Conservation (phyloP, 2,797 vertebrate species). For the Hippocampus kuda region DNA sequence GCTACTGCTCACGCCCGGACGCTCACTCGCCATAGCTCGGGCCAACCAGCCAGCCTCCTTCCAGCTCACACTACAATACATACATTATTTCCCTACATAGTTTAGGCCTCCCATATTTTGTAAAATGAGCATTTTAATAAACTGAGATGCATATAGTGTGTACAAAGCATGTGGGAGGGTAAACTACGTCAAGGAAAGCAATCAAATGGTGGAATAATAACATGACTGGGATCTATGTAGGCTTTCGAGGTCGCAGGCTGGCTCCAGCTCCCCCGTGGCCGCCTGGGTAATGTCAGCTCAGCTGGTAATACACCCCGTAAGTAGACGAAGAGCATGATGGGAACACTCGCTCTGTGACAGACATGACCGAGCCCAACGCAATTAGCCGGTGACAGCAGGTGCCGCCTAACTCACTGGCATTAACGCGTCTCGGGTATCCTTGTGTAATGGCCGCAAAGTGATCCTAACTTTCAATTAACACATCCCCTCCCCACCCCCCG, state of each 20-base stretch:
- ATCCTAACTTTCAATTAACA: conserved; percentile 85
- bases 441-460: conserved; percentile 85
- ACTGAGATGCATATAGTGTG: too few species aligned
- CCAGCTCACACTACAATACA: neutral
- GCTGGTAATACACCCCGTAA: conserved; percentile 62
- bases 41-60: neutral
- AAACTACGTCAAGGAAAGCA: conserved; percentile 24
- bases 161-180: neutral
- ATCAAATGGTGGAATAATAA: conserved; percentile 28
- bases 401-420: conserved; percentile 70
- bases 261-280: conserved; percentile 56
- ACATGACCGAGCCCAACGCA: conserved; percentile 72
- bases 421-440: conserved; percentile 83
- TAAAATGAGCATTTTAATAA: too few species aligned
- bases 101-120: neutral
- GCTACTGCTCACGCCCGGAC: neutral
- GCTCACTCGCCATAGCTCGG: neutral
- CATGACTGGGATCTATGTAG: conserved; percentile 43
- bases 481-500: conserved; percentile 46
- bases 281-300: conserved; percentile 70
- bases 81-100: too few species aligned
- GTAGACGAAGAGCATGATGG: conserved; percentile 67
- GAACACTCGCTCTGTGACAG: conserved; percentile 64
- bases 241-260: conserved; percentile 54
- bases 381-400: conserved; percentile 83